Base-by-base conservation (phyloP, 2,888 invertebrate genomes). In the Pterostichus madidus region DNA sequence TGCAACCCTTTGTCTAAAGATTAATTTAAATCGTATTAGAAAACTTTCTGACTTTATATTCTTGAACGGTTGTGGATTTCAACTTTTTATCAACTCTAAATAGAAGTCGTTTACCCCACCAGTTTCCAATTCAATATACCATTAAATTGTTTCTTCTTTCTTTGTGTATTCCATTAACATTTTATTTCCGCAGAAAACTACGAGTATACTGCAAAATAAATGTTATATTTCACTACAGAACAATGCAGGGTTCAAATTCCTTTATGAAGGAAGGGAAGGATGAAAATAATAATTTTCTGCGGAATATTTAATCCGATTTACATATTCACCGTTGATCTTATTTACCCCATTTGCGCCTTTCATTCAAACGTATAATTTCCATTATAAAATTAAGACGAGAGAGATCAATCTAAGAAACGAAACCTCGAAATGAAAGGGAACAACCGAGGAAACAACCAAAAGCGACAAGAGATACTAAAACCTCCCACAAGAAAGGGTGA, bases 381-480 rank as follows among this genome's bases (percentile, higher is more conserved):
- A 71, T 71, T 71, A 71, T 39, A 46, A 35, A 71, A 71, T 71
- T 71, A 71, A 71, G 71, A 71, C 71, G 3, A 6, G 71, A 71
- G 24, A 24, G 71, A 59, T 59, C 31, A 59, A 59, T 59, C 59
- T 15, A 15, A 71, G 39, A 2, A n/a, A n/a, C n/a, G n/a, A n/a
- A n/a, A n/a, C n/a, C 39, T 15, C 13, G 61, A 61, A 64, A 64
- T 17, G 13, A 31, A 31, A 24, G n/a, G 11, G 35, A 64, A 31
- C 31, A 5, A 4, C n/a, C 31, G 15, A 13, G 13, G 24, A 24
- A 24, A 24, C 31, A 13, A 11, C 24, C 4, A 17, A 61, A 7
- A 61, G 13, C 13, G 61, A 61, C 11, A 31, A 5, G 64, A 64
- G 64, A 10, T 17, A 11, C 32, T n/a, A 24, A 24, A 24, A 24